A percentile compares a stretch with the other conserved stretches of the same genome.
phyloP scores from a whole-genome alignment of 2,113 vertebrate species.

The Caracal caracal region DNA sequence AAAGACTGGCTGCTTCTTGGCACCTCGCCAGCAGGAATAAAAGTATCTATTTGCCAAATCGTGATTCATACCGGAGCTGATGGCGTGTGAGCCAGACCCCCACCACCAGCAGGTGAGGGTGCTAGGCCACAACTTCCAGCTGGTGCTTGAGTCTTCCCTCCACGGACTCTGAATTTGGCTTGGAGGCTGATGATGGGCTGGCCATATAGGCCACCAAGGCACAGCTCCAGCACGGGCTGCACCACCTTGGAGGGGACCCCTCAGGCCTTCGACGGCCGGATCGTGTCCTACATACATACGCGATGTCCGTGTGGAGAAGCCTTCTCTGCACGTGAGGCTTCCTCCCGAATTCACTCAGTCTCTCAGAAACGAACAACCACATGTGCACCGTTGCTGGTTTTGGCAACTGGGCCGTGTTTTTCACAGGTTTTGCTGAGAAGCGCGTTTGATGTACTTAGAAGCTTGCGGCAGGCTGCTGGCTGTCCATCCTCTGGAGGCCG shows the following conservation, averaged over 20 bases:
- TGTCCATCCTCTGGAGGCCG: not conserved
- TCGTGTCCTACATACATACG: fast-evolving
- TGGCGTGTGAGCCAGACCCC: not conserved
- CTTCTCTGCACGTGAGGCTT: fast-evolving
- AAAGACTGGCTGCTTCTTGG: not conserved
- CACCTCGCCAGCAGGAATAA: not conserved
- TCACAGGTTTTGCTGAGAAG: not conserved
- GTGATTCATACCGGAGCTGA: not conserved
- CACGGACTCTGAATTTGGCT: not conserved
- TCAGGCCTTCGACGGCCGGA: not conserved
- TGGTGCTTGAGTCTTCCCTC: not conserved
- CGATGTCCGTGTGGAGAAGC: fast-evolving
- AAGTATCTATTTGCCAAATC: not conserved
- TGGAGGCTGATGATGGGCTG: not conserved
- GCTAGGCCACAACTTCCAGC: not conserved
- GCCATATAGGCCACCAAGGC: not conserved
- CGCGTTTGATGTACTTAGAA: not conserved
- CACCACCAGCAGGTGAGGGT: fast-evolving
- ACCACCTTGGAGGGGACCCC: not conserved
- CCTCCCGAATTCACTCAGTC: not conserved
- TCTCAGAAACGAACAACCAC: not conserved
- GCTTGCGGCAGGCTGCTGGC: fast-evolving
- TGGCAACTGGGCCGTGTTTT: not conserved
- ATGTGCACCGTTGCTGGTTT: fast-evolving
- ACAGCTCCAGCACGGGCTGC: fast-evolving